Conservation (phyloP, 2,113 vertebrate genomes). For the Acrocephalus arundinaceus region DNA sequence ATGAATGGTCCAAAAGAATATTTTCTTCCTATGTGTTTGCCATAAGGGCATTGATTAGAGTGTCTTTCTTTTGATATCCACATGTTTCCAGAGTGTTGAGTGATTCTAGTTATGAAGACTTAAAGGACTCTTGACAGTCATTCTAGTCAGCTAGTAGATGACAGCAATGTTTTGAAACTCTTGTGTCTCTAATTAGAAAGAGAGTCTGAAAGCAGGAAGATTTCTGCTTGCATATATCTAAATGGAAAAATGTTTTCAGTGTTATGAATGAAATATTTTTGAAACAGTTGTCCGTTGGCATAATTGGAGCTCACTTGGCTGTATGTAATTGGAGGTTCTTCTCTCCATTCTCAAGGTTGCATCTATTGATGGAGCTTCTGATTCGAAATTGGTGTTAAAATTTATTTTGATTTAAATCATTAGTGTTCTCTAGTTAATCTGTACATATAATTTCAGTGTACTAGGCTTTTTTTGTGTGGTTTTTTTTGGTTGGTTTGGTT, state of each 20-base stretch:
- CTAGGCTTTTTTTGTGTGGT: background rate
- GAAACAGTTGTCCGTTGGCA: background rate
- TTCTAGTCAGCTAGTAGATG: background rate
- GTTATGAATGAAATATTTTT: background rate
- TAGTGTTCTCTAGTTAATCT: background rate
- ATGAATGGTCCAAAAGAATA: background rate
- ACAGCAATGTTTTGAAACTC: background rate
- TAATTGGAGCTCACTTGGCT: background rate
- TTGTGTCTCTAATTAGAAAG: background rate
- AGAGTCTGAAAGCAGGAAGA: background rate
- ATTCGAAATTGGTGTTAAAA: background rate
- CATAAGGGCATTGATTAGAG: background rate
- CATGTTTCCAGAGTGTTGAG: background rate
- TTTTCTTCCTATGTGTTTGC: background rate
- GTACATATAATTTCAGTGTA: background rate
- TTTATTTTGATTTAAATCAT: background rate
- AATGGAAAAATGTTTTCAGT: background rate
- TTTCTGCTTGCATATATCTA: background rate
- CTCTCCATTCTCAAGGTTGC: background rate
- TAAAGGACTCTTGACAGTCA: background rate
- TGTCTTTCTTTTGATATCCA: background rate
- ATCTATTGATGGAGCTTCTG: background rate
- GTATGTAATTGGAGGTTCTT: background rate
- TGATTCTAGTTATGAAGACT: background rate
- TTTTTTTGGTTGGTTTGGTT: background rate